phyloP scores from a whole-genome alignment of 2,797 vertebrate genomes.

The Pachyuromys duprasi region DNA sequence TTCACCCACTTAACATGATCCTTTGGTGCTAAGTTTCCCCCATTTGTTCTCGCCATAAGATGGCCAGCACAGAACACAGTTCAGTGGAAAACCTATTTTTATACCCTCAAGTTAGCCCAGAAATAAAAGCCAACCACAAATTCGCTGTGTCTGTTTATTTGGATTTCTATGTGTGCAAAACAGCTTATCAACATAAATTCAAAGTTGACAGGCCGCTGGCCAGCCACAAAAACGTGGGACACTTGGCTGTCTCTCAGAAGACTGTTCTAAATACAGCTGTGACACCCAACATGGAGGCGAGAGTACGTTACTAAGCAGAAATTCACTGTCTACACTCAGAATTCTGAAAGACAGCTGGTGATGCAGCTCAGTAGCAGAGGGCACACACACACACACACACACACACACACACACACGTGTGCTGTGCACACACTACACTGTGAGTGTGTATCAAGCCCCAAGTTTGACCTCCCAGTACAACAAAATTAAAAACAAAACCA shows the following conservation, averaged over 20 bases:
- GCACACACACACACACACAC: too few relatives aligned
- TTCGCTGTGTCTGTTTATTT: constrained; percentile 48
- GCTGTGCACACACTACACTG: too few relatives aligned
- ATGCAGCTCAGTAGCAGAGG: not conserved
- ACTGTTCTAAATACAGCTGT: constrained; percentile 60
- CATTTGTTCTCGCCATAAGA: constrained; percentile 12
- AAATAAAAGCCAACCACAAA: constrained; percentile 66
- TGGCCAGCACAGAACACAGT: not conserved
- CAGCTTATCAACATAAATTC: constrained; percentile 73
- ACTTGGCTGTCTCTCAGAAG: constrained; percentile 59
- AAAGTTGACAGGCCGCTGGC: constrained; percentile 53
- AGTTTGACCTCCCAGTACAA: not conserved
- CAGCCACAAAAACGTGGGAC: constrained; percentile 47
- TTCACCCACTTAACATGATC: constrained; percentile 58
- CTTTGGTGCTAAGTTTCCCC: constrained; percentile 25
- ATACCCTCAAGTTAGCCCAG: constrained; percentile 23
- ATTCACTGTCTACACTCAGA: not conserved
- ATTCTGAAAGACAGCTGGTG: not conserved
- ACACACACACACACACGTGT: too few relatives aligned
- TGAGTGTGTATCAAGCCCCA: not conserved
- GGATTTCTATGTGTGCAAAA: constrained; percentile 47
- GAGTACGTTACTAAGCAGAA: constrained; percentile 39
- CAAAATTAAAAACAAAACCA: not conserved
- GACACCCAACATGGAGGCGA: not conserved
- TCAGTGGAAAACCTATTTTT: constrained; percentile 50